A percentile compares a stretch with the other conserved stretches of the same genome.
phyloP scores from a whole-genome alignment of 2,888 invertebrate genomes.

The Heliconius charithonia region DNA sequence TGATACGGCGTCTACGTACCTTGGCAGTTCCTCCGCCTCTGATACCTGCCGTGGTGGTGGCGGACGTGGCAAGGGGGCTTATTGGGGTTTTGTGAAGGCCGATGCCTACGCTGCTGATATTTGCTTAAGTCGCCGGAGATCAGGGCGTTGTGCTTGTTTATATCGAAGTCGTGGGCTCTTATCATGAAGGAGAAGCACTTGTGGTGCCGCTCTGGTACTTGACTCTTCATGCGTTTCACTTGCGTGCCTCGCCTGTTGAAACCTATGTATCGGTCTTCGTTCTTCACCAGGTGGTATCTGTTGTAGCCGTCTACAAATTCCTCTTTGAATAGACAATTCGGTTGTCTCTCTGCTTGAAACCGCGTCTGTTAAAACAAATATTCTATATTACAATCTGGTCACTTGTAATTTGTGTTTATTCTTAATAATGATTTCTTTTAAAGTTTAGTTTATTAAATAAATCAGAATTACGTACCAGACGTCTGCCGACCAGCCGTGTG shows the following conservation, averaged over 20 bases:
- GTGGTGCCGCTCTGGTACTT: slow-evolving; percentile 71
- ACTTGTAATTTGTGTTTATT: not conserved
- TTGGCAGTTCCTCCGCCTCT: slow-evolving; percentile 78
- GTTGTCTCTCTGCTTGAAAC: slow-evolving; percentile 84
- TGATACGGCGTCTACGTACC: slow-evolving; percentile 71
- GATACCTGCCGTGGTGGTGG: slow-evolving; percentile 76
- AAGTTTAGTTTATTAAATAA: not conserved
- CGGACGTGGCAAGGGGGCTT: slow-evolving; percentile 75
- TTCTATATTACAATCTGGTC: slow-evolving; percentile 7
- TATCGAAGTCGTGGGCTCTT: slow-evolving; percentile 85
- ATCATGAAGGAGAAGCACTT: slow-evolving; percentile 86
- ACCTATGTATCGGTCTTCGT: slow-evolving; percentile 85
- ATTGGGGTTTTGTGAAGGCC: slow-evolving; percentile 71
- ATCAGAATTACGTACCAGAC: slow-evolving; percentile 73
- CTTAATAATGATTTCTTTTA: not conserved
- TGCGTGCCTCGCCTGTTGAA: slow-evolving; percentile 85
- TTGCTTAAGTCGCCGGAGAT: slow-evolving; percentile 78
- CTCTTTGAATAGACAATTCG: slow-evolving; percentile 86
- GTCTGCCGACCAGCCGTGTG: slow-evolving; percentile 89
- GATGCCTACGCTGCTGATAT: slow-evolving; percentile 76
- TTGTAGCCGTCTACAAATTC: slow-evolving; percentile 85
- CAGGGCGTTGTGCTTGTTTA: slow-evolving; percentile 84
- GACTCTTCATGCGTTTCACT: slow-evolving; percentile 76
- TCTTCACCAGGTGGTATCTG: slow-evolving; percentile 85
- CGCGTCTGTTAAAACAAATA: slow-evolving; percentile 70